Evolutionary conservation across 2,113 vertebrate species (phyloP), one percentile per base, ranked within the genome.

Genomic region (Marmota flaviventris): DNA sequence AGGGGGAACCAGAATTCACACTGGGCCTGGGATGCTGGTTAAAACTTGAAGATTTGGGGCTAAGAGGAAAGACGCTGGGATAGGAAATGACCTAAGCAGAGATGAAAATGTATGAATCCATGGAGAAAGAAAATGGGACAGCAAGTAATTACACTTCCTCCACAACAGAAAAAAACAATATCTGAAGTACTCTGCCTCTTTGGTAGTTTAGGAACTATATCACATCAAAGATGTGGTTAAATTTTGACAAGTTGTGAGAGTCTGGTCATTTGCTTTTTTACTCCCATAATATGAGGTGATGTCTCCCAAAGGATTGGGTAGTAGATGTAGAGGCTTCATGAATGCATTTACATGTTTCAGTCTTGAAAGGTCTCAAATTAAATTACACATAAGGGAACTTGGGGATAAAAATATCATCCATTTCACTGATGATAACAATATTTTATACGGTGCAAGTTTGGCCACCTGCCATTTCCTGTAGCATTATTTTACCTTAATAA

Each of bases 401-500:
- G 39, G 85, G 67, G 6, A 70, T 65, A 84, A 91, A 56, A 76
- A 89, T 37, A 17, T 11, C 51, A 79, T 22, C n/a, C 51, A 58
- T 72, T 91, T 67, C 70, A 51, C 56, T 67, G 51, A 65, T 79
- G 63, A 87, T 11, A 45, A 56, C 53, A 67, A 25, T 63, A n/a
- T 94, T 87, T 61, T 51, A 13, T 56, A 48, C 56, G 39, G 37
- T 69, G 45, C 61, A 79, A n/a, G 63, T 78, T 17, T 77, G 63
- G 56, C 27, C 42, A 81, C 45, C 84, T 67, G 58, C 39, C 63
- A 77, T 88, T 90, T 93, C 39, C 90, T 81, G 27, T 69, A 34
- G 85, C 58, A 89, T 53, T 92, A 93, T 72, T 93, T 94, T 89
- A 85, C 37, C 42, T 72, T 51, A 69, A 29, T 89, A 93, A 58